Conservation (phyloP, 2,888 invertebrate species). For the Eupithecia abbreviata region DNA sequence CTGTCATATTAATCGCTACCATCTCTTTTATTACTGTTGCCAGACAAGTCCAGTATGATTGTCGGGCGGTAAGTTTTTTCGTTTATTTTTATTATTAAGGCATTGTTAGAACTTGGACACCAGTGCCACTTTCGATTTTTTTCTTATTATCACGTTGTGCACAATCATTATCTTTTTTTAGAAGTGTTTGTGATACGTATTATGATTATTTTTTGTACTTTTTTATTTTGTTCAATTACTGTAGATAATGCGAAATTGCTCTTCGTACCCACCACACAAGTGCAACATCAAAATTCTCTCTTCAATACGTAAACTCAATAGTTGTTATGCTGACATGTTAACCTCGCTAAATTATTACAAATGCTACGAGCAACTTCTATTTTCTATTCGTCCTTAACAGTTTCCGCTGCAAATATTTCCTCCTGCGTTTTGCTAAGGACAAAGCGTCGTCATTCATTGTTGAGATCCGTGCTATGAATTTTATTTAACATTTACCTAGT, state of each 20-base stretch:
- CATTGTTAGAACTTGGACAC: too few species aligned
- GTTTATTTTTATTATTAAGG: background rate
- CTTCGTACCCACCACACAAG: background rate
- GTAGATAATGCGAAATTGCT: background rate
- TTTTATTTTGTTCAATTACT: background rate
- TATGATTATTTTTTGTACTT: background rate
- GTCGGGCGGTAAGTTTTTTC: slow-evolving; percentile 57
- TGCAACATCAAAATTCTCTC: background rate
- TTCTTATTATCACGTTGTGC: background rate
- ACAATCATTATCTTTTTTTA: background rate
- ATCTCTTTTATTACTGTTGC: slow-evolving; percentile 58
- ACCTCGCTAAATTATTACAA: background rate
- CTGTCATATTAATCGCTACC: slow-evolving; percentile 48
- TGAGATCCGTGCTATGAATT: background rate
- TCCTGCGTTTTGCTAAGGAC: slow-evolving; percentile 25
- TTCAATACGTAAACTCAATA: background rate
- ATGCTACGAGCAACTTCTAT: slow-evolving; percentile 2
- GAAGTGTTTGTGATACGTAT: background rate
- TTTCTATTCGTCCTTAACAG: slow-evolving; percentile 6
- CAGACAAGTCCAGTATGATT: slow-evolving; percentile 70
- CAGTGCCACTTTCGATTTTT: too few species aligned
- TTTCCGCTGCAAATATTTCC: slow-evolving; percentile 22
- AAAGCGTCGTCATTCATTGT: slow-evolving; percentile 23
- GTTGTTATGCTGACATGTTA: background rate
- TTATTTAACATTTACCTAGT: background rate